Percentiles rank a stretch among this genome's conserved stretches.
Evolutionary conservation across 2,113 vertebrate species (phyloP).

Genomic region (Paratilapia polleni): DNA sequence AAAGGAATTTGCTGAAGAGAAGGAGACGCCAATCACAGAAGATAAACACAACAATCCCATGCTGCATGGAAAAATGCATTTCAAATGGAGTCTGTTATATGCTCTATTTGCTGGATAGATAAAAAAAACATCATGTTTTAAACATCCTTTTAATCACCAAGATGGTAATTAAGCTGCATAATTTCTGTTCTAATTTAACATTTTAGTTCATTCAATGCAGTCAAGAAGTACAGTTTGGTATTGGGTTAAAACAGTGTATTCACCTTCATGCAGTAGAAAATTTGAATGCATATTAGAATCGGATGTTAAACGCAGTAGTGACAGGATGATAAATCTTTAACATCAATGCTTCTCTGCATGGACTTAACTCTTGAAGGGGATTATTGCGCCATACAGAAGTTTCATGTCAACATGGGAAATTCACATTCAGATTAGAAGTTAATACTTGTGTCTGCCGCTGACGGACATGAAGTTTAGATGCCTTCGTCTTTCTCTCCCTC

Average conservation of each 20-base stretch:
- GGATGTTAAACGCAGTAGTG: constrained; percentile 33
- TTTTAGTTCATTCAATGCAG: not conserved
- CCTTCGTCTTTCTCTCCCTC: constrained; percentile 2
- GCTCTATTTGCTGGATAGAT: constrained; percentile 24
- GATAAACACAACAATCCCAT: constrained; percentile 27
- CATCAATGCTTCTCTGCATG: constrained; percentile 17
- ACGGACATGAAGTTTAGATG: constrained; percentile 52
- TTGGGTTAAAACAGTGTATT: constrained; percentile 5
- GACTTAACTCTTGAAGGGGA: constrained; percentile 55
- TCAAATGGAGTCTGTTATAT: constrained; percentile 28
- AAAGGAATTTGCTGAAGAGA: constrained; percentile 53
- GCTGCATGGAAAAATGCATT: constrained; percentile 18
- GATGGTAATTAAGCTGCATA: constrained; percentile 53
- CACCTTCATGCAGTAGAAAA: not conserved
- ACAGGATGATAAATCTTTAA: constrained; percentile 50
- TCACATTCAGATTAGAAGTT: constrained; percentile 72
- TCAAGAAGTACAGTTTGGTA: not conserved
- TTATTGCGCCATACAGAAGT: constrained; percentile 59
- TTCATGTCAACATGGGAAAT: constrained; percentile 66
- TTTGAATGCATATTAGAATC: constrained; percentile 23
- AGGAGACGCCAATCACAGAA: constrained; percentile 44
- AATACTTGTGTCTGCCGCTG: constrained; percentile 49
- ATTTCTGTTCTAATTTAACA: constrained; percentile 21
- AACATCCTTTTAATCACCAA: constrained; percentile 43
- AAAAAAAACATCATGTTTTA: constrained; percentile 43